Base-by-base conservation (phyloP, 2,888 invertebrate genomes). In the Sceliomorpha sp. region DNA sequence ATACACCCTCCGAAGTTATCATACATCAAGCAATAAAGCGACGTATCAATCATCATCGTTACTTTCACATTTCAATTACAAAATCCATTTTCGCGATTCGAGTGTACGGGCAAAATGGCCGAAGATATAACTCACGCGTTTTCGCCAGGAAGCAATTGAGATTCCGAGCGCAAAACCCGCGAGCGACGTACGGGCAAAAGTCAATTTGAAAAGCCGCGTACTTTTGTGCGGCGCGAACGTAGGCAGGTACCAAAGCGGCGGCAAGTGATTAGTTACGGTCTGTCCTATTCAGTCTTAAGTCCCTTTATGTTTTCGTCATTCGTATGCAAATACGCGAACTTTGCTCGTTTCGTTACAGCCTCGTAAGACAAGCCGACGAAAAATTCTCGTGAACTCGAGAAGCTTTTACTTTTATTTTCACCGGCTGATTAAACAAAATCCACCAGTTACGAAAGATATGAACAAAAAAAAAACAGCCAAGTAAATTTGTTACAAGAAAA, bases 241-340 rank as follows among this genome's bases (percentile, higher is more conserved):
- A 42, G 53, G 55, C 55, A 58, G 48, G 31, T 60, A 51, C 24
- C 53, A 17, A 32, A 45, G 59, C 60, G 15, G 27, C 36, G 45
- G 24, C 59, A 15, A 77, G 76, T 80, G 81, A 84, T 83, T 85
- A 82, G 83, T 84, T 79, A 82, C 83, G 76, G 74, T 73, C 78
- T 77, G 73, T 77, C 60, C 70, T 55, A 55, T 63, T 56, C 55
- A 48, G 48, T 53, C 37, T 45, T 58, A 29, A 59, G 50, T 75
- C 77, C 76, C 80, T 81, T 81, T 81, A 75, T 80, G 64, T 72
- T 50, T 39, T 50, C 27, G 29, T 70, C 79, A 85, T 85, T 85
- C 82, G 82, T 85, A 85, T 85, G 85, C 74, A 78, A 84, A 85
- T 85, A 15, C 53, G 29, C 56, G 51, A 47, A 20, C n/a, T 66